Base-by-base conservation (phyloP, 2,888 invertebrate genomes). In the Yponomeuta plumbellus region DNA sequence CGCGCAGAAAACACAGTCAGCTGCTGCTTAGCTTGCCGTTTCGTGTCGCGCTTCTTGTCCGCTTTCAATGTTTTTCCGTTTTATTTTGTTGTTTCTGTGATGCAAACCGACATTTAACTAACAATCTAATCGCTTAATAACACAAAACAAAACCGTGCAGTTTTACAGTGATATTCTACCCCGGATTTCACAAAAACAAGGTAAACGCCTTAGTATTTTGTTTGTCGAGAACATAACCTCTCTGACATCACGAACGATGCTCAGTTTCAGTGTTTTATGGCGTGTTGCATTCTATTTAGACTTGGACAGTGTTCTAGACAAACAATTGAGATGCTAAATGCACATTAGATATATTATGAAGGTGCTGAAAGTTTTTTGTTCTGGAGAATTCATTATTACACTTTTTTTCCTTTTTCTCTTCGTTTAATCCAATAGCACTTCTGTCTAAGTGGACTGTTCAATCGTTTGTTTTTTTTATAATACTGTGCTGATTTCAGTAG, bases 1-100 rank as follows among this genome's bases (percentile, higher is more conserved):
- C 82, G 78, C 73, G 76, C 86, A 75, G 78, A 76, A 74, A 76
- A 78, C 80, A 80, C 83, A 93, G 93, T 93, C 93, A 93, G 93
- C 93, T 93, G 93, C 93, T 93, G 93, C 93, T 93, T 93, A 90
- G 92, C 93, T 93, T 93, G 92, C 93, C 92, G 93, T 92, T 93
- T 92, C 93, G 93, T 91, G 91, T 91, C 91, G 92, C 92, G 92
- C 92, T 92, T 92, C 87, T 91, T 91, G 91, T 91, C 88, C 87
- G 92, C 92, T 92, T 92, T 92, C 83, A 86, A 91, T 92, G 92
- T 92, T 92, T 34, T 92, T 92, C 87, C 80, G 91, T 91, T 92
- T 88, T 90, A 89, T 90, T 92, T 87, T 84, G 90, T 91, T 92
- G 86, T 89, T 92, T 90, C 85, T 91, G 91, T 92, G 86, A 89